Evolutionary conservation across 2,888 invertebrate species (phyloP), one percentile per base, ranked within the genome.

Genomic region (Scaptomyza polygonia): DNA sequence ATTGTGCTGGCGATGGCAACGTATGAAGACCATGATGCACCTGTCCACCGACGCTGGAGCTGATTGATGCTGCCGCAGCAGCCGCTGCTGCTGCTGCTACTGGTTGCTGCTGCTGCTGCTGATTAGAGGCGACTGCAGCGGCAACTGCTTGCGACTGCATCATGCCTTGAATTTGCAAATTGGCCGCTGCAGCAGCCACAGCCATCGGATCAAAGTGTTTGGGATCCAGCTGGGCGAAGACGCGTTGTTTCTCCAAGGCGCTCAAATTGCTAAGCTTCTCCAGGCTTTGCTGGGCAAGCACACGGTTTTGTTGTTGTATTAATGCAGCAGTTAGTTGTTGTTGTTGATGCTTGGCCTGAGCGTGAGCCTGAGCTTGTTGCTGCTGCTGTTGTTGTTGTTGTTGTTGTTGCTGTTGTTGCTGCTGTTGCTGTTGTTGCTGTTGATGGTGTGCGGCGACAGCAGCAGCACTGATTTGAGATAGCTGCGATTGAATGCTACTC

Each of bases 291-390:
- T 93, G 93, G 6, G 93, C 93, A 40, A 93, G 92, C 30, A 92
- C 93, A 16, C 93, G 91, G 87, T 93, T 94, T 89, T 95, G 95
- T 75, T 95, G 95, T 80, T 95, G 95, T 63, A 95, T 93, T 45
- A 95, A 88, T 8, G 93, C 93, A 1, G 93, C 93, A 5, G 93
- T 93, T 82, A 95, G 34, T 7, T 94, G 94, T 76, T 94, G 94
- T 76, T 95, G 95, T 76, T 95, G 95, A 72, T 94, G 94, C 52
- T 92, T 93, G 2, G 88, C 78, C 57, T 89, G 89, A 3, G 91
- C 91, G 12, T 69, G 69, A 18, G 66, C 66, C 42, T 68, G 67
- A 62, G 67, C 79, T 12, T 79, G 77, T 3, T 94, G 94, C 36
- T 90, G 92, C 1, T 92, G 93, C 9, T 81, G 57, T 0, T 77